Conservation (phyloP, 2,113 vertebrate species). For the Eulacestoma nigropectus region DNA sequence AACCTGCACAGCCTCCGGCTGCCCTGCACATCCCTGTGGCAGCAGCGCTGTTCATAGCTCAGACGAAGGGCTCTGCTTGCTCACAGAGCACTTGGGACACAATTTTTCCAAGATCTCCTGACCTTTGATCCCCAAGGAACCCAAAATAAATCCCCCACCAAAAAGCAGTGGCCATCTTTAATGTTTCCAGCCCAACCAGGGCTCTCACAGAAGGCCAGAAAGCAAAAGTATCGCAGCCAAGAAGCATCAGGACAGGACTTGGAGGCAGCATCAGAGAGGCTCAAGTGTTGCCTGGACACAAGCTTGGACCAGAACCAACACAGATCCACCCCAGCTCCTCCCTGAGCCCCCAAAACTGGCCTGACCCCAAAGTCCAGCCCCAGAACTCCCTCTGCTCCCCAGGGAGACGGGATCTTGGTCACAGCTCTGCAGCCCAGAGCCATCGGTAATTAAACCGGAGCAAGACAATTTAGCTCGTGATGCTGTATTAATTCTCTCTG, state of each 20-base stretch:
- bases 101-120: background rate
- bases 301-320: background rate
- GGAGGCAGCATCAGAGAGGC: background rate
- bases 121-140: background rate
- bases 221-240: fast-evolving
- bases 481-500: background rate
- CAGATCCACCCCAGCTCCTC: fast-evolving
- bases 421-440: background rate
- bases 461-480: background rate
- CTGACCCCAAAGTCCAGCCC: background rate
- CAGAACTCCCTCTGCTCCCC: fast-evolving
- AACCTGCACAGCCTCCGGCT: background rate
- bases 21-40: background rate
- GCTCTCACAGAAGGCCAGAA: background rate
- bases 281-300: background rate
- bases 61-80: background rate
- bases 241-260: background rate
- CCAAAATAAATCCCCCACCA: background rate
- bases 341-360: background rate
- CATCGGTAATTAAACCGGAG: fast-evolving
- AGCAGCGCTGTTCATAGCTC: background rate
- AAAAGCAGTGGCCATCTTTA: background rate
- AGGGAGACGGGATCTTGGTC: fast-evolving
- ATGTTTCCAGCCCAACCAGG: background rate
- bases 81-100: background rate